Evolutionary conservation across 2,797 vertebrate species (phyloP), one percentile per base, ranked within the genome.

Genomic region (Acipenser oxyrinchus): DNA sequence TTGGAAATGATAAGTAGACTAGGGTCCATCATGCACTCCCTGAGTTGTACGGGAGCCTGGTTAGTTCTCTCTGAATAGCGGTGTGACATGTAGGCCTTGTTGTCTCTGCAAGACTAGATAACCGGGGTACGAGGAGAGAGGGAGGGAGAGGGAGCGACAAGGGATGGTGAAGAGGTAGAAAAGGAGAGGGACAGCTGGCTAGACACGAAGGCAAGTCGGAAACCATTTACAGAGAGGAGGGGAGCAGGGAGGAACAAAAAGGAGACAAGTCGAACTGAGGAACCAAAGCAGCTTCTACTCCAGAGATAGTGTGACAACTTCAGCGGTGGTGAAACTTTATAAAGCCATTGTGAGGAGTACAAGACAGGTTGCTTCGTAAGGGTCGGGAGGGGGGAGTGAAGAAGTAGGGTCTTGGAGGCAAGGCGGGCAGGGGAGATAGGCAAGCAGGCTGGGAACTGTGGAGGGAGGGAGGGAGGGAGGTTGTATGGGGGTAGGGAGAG

Each of bases 291-390:
- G 61, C 67, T 58, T 58, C 7, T 10, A 6, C 55, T 58, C 55
- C 55, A 58, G 55, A 58, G 11, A 58, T 12, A 58, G 55, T 58
- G 55, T 58, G 55, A 58, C 11, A 58, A 58, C 55, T 12, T 58
- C 55, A 58, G 55, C 9, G 55, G 55, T 2, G 51, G 51, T 37
- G 68, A 63, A 79, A 65, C 65, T 66, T 49, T 70, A 78, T 50
- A 52, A 63, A 89, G 86, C 86, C 84, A 82, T 87, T 77, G 88
- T 87, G 89, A 84, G 83, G 81, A 78, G 86, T 79, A 91, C 84
- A 84, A 86, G 83, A 84, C 84, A 85, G 85, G 84, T 84, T 84
- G 86, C 91, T 85, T 83, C 88, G 87, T 88, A 85, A 73, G 69
- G 71, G 37, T 18, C 48, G 62, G 49, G 18, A 48, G 51, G n/a